Evolutionary conservation across 2,797 vertebrate genomes (phyloP).

Genomic region (Phalloptychus januarius): DNA sequence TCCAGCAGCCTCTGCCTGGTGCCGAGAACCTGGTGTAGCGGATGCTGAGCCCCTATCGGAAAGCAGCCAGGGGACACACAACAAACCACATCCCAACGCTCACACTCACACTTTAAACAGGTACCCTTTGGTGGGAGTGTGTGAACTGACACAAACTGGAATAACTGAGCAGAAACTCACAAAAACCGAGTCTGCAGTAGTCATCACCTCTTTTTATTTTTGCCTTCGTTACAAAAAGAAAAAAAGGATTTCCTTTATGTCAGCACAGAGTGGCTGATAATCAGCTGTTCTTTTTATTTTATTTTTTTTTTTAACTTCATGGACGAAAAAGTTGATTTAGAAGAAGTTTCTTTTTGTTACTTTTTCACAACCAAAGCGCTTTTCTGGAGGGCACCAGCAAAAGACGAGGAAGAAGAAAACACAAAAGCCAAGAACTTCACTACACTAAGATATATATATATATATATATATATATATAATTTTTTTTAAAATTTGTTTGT

Average conservation of each 20-base stretch:
- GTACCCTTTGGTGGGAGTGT: constrained; percentile 62
- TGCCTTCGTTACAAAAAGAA: constrained; percentile 54
- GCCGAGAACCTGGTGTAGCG: constrained; percentile 94
- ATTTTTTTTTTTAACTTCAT: constrained; percentile 39
- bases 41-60: constrained; percentile 3
- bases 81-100: constrained; percentile 34
- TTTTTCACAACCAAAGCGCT: constrained; percentile 88
- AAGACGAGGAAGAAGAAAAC: constrained; percentile 63
- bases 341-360: constrained; percentile 58
- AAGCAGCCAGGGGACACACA: constrained; percentile 34
- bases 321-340: constrained; percentile 58
- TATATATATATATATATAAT: no score
- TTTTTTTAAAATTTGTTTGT: no score
- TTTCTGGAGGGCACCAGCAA: constrained; percentile 76
- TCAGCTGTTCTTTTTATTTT: constrained; percentile 33
- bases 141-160: constrained; percentile 54
- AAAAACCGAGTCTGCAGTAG: constrained; percentile 42
- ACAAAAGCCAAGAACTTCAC: constrained; percentile 66
- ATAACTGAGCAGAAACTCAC: constrained; percentile 54
- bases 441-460: constrained; percentile 39
- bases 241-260: constrained; percentile 39
- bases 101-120: constrained; percentile 65
- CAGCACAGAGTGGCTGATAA: constrained; percentile 40
- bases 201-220: constrained; percentile 30
- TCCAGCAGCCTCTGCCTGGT: constrained; percentile 89